Evolutionary conservation across 2,888 invertebrate genomes (phyloP).

Genomic region (Tipula unca): DNA sequence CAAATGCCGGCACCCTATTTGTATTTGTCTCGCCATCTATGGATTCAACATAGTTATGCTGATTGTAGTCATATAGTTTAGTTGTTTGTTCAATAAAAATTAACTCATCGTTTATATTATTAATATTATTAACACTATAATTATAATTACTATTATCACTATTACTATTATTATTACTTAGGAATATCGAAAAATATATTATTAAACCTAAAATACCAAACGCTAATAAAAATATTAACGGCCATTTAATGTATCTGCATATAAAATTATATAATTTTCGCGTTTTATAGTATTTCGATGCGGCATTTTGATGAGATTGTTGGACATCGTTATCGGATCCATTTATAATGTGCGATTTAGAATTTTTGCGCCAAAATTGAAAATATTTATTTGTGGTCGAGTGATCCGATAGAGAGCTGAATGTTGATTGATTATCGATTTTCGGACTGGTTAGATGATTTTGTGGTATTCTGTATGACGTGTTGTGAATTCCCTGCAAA

Average conservation of each 20-base stretch:
- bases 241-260: neutral
- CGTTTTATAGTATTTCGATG: neutral
- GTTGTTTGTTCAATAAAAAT: constrained; percentile 8
- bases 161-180: neutral
- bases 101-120: neutral
- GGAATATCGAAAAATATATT: neutral
- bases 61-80: neutral
- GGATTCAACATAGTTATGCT: neutral
- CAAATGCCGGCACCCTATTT: neutral
- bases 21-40: neutral
- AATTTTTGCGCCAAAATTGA: neutral
- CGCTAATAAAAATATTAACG: neutral
- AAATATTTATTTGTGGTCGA: neutral
- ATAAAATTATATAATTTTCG: neutral
- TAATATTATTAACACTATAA: neutral
- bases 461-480: constrained; percentile 10
- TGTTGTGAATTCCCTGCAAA: neutral
- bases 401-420: neutral
- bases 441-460: neutral
- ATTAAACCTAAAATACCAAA: constrained; percentile 14
- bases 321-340: neutral
- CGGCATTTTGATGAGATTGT: neutral
- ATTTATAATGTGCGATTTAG: neutral
- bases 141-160: neutral
- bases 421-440: constrained; percentile 2